Percentiles rank a stretch among this genome's conserved stretches.
phyloP scores from a whole-genome alignment of 2,888 invertebrate species.

The Nemurella pictetii region DNA sequence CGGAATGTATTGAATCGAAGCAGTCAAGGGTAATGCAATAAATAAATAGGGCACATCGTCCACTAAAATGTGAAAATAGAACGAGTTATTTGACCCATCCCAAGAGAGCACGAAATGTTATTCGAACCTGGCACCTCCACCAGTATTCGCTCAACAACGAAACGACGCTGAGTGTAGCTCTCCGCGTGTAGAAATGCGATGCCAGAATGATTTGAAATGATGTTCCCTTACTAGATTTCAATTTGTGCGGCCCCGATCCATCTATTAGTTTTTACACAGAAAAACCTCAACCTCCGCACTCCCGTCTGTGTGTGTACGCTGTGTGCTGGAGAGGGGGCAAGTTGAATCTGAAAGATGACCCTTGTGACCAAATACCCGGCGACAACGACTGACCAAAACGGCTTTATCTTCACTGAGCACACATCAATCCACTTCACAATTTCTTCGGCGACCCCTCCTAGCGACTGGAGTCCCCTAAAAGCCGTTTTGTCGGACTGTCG shows the following conservation, averaged over 20 bases:
- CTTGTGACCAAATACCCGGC: neutral
- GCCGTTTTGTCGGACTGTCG: constrained; percentile 22
- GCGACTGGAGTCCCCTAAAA: neutral
- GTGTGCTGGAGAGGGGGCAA: neutral
- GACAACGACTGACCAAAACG: constrained; percentile 2
- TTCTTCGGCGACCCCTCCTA: neutral
- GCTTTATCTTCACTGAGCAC: constrained; percentile 6
- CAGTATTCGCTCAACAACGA: neutral
- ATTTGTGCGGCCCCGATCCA: neutral
- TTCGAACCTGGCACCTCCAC: neutral
- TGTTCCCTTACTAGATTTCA: neutral
- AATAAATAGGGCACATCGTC: neutral
- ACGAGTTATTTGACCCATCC: too few species aligned
- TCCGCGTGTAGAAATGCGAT: neutral
- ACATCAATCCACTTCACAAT: constrained; percentile 23
- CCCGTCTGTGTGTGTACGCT: neutral
- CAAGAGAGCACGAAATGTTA: neutral
- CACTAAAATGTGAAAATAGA: neutral
- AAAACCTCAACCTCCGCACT: neutral
- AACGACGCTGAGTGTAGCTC: neutral
- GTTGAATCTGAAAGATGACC: neutral
- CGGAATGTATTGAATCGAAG: neutral
- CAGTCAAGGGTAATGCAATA: neutral
- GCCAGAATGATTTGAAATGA: neutral
- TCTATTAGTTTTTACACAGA: neutral